These are phyloP conservation scores for Pristionchus entomophagus DNA, from an alignment of 2,888 invertebrate species.

Conservation along the genomic window DNA sequence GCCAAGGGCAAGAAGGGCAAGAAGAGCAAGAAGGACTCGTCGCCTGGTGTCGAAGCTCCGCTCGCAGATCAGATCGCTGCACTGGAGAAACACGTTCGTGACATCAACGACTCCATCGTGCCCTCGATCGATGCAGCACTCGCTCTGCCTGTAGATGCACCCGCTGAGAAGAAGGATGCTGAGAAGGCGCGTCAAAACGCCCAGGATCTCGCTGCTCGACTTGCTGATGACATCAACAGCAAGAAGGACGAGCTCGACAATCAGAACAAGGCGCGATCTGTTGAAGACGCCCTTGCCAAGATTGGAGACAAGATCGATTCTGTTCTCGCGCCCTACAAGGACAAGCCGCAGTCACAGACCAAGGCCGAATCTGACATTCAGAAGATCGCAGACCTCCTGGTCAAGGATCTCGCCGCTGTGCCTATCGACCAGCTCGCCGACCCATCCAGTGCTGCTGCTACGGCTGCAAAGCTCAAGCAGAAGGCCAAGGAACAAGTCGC, in stretches of 20 bases:
- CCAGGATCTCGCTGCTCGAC: slow-evolving; percentile 50
- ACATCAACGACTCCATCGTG: neutral
- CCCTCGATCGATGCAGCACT: neutral
- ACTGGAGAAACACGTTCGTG: slow-evolving; percentile 47
- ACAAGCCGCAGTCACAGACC: slow-evolving; percentile 4
- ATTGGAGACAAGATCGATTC: slow-evolving; percentile 48
- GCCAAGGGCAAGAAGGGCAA: slow-evolving; percentile 53
- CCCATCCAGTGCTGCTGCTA: slow-evolving; percentile 6
- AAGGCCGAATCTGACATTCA: slow-evolving; percentile 29
- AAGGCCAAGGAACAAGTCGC: slow-evolving; percentile 25
- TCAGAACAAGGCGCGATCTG: neutral
- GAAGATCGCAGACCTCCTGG: slow-evolving; percentile 2
- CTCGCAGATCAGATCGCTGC: slow-evolving; percentile 51
- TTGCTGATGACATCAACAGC: slow-evolving; percentile 50
- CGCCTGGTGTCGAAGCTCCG: slow-evolving; percentile 53
- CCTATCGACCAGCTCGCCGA: slow-evolving; percentile 37
- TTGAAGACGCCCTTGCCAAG: neutral
- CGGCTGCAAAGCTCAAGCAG: slow-evolving; percentile 52
- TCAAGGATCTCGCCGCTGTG: slow-evolving; percentile 29
- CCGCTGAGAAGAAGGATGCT: slow-evolving; percentile 7
- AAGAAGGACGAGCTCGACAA: slow-evolving; percentile 50
- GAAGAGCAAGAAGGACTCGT: slow-evolving; percentile 58
- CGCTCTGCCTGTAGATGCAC: neutral
- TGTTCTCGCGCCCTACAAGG: slow-evolving; percentile 58
- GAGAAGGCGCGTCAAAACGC: slow-evolving; percentile 31